Evolutionary conservation across 2,888 invertebrate genomes (phyloP).

Genomic region (Ennomos quercinarius): DNA sequence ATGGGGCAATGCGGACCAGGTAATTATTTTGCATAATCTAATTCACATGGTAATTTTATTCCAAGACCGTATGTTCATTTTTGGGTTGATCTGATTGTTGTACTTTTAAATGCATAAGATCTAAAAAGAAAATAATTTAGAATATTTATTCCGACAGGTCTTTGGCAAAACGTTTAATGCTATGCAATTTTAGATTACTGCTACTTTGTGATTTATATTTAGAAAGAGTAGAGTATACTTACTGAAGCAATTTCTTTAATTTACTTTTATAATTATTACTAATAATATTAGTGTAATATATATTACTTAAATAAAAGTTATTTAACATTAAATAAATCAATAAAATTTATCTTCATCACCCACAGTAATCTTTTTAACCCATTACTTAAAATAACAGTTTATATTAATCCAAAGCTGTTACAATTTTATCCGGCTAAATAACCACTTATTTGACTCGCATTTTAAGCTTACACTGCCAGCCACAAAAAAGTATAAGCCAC

Average conservation of each 20-base stretch:
- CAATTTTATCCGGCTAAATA: slow-evolving; percentile 68
- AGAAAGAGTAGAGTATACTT: no score
- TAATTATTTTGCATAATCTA: slow-evolving; percentile 62
- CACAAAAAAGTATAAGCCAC: slow-evolving; percentile 71
- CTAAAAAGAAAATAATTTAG: no score
- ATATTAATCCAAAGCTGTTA: slow-evolving; percentile 60
- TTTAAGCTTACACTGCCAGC: slow-evolving; percentile 65
- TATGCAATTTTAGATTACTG: background rate
- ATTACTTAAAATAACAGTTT: slow-evolving; percentile 14
- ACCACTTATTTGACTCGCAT: slow-evolving; percentile 77
- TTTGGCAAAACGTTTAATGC: no score
- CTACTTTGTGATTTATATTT: no score
- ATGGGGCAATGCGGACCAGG: slow-evolving; percentile 55
- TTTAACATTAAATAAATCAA: no score
- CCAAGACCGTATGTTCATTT: slow-evolving; percentile 65
- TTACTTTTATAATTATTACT: no score
- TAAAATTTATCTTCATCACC: no score
- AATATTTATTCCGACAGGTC: no score
- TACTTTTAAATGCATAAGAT: background rate
- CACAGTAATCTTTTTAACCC: no score
- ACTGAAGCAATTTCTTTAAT: no score
- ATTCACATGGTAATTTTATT: slow-evolving; percentile 67
- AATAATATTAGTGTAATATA: no score
- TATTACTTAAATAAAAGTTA: no score
- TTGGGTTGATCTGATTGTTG: slow-evolving; percentile 11